Evolutionary conservation across 2,797 vertebrate genomes (phyloP), one percentile per base, ranked within the genome.

Genomic region (Microhierax caerulescens): DNA sequence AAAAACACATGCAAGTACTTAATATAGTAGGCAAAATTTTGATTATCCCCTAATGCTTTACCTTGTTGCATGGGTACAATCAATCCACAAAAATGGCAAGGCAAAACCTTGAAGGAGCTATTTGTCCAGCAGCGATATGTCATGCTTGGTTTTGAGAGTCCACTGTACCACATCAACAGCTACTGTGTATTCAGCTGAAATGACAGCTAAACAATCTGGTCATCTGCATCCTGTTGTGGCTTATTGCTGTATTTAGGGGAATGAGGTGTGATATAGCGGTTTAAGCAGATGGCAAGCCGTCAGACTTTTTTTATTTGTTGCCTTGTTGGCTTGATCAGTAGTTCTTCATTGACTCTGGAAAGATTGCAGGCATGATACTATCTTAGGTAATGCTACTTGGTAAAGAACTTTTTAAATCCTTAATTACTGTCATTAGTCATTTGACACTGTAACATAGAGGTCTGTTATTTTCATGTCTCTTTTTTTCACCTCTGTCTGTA

Each of bases 191-290:
- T 79, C 70, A 85, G 91, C 81, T 72, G 91, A 82, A 73, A 12
- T 23, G 86, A 79, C 84, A 91, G 75, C 60, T 70, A 23, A 80
- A 45, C 75, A 80, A 45, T 34, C 78, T 70, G 77, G 20, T 27
- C 73, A n/a, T n/a, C 57, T n/a, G 48, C 41, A 67, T 64, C 92
- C 78, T 95, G 92, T 37, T 76, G 95, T 48, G 92, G 88, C 36
- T 79, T 39, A 11, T 22, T 27, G 78, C 88, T 74, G 67, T 22
- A 7, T 11, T 5, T 24, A 17, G 75, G 70, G 85, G 79, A 11
- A 36, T 9, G 78, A 84, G 78, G 91, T 90, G 64, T 41, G 56
- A 77, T 13, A n/a, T 36, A 21, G 69, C n/a, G 68, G 63, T 77
- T 51, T 7, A 39, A 91, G 89, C 96, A 96, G 95, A 95, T 93